Conservation (phyloP, 92 coral and sea anemone genomes). For the Porites lobata region DNA sequence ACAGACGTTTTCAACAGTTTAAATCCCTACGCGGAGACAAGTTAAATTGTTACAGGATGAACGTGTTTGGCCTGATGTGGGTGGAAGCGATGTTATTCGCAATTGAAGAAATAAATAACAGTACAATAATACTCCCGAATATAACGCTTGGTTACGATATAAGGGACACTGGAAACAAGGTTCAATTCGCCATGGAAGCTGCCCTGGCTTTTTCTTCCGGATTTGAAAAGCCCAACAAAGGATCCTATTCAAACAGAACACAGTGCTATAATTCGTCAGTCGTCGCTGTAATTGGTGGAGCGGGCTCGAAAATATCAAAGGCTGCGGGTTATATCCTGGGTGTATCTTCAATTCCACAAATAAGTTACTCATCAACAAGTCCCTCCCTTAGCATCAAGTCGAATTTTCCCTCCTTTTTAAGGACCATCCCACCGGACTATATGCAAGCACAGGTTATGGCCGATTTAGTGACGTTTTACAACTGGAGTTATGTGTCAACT, state of each 20-base stretch:
- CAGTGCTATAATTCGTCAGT: slow-evolving; percentile 64
- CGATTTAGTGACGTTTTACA: slow-evolving; percentile 72
- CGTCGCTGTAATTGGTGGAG: slow-evolving; percentile 92
- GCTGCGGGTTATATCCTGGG: slow-evolving; percentile 83
- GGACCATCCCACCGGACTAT: slow-evolving; percentile 97
- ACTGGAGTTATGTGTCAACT: slow-evolving; percentile 93
- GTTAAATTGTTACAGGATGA: slow-evolving; percentile 75
- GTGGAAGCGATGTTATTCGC: slow-evolving; percentile 93
- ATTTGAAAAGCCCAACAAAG: neutral
- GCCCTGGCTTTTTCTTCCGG: slow-evolving; percentile 73
- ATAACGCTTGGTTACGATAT: slow-evolving; percentile 88
- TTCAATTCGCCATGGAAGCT: slow-evolving; percentile 81
- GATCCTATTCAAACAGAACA: neutral
- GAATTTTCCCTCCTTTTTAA: slow-evolving; percentile 87
- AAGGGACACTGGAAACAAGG: slow-evolving; percentile 87
- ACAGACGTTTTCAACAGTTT: slow-evolving; percentile 51
- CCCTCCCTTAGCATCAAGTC: slow-evolving; percentile 89
- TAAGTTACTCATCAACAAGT: slow-evolving; percentile 97
- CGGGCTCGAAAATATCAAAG: slow-evolving; percentile 96
- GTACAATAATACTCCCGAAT: slow-evolving; percentile 68
- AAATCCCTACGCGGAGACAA: slow-evolving; percentile 60
- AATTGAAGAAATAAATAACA: slow-evolving; percentile 74
- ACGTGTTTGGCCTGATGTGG: slow-evolving; percentile 92
- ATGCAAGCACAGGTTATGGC: slow-evolving; percentile 98
- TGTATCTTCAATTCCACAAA: slow-evolving; percentile 82